These are phyloP conservation scores for Poeciliopsis turneri DNA, from an alignment of 2,797 vertebrate species.

Conservation along the genomic window DNA sequence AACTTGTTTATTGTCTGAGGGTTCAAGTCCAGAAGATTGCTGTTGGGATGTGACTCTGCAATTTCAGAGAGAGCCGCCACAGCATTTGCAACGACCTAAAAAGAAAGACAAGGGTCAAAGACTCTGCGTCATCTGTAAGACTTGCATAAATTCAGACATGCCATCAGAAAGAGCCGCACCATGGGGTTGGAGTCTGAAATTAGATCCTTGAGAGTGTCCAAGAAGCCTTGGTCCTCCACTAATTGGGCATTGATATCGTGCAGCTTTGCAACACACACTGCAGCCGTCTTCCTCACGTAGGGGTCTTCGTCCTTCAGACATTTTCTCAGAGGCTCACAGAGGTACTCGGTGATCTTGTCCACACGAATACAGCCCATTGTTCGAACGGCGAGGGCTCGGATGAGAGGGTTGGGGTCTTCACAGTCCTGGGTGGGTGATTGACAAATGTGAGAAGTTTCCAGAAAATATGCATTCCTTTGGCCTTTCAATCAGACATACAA, in stretches of 20 bases:
- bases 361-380: constrained; percentile 99
- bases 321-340: constrained; percentile 97
- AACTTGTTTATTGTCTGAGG: constrained; percentile 98
- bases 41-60: constrained; percentile 96
- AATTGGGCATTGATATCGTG: constrained; percentile 99
- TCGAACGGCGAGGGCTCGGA: constrained; percentile 94
- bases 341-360: constrained; percentile 98
- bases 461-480: background rate
- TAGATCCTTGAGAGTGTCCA: constrained; percentile 95
- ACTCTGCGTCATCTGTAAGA: background rate
- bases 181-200: constrained; percentile 99
- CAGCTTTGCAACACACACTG: constrained; percentile 97
- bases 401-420: constrained; percentile 97
- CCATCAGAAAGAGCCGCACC: constrained; percentile 85
- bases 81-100: constrained; percentile 94
- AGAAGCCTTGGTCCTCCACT: constrained; percentile 98
- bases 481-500: background rate
- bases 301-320: constrained; percentile 99
- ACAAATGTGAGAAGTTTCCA: constrained; percentile 4
- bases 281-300: constrained; percentile 96
- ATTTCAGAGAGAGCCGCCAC: constrained; percentile 97
- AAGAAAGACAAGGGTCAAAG: constrained; percentile 17
- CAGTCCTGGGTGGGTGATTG: constrained; percentile 85
- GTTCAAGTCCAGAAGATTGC: constrained; percentile 95
- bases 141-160: background rate